phyloP scores from a whole-genome alignment of 1,140 invertebrate species.

The Rhyacophila brunnea region DNA sequence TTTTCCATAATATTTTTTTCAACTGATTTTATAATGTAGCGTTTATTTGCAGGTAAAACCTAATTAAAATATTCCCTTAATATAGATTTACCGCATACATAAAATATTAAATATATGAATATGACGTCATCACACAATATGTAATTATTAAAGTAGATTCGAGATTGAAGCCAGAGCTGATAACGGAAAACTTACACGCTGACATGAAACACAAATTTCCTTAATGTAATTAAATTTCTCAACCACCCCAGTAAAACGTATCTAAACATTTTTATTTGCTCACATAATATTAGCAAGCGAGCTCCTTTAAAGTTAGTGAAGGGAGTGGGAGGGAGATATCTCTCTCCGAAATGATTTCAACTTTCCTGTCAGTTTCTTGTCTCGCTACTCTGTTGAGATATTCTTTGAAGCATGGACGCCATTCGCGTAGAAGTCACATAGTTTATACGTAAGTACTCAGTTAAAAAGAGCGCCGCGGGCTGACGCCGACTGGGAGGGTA shows the following conservation, averaged over 20 bases:
- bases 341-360: conserved; percentile 4
- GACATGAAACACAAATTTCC: too few relatives aligned
- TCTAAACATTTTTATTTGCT: conserved; percentile 23
- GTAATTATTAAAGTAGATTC: too few relatives aligned
- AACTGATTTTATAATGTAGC: too few relatives aligned
- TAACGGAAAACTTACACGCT: too few relatives aligned
- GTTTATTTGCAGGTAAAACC: too few relatives aligned
- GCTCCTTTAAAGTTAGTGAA: background rate
- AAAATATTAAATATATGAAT: too few relatives aligned
- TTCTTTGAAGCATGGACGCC: conserved; percentile 1
- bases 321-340: background rate
- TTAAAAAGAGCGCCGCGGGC: background rate
- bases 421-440: conserved; percentile 5
- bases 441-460: conserved; percentile 10
- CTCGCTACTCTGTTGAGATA: conserved; percentile 10
- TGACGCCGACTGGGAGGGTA: background rate
- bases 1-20: too few relatives aligned
- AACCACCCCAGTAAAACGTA: conserved; percentile 2
- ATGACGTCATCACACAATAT: too few relatives aligned
- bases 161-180: too few relatives aligned
- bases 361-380: conserved; percentile 7
- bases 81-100: too few relatives aligned
- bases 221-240: conserved; percentile 19
- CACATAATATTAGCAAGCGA: conserved; percentile 11
- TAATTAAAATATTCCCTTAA: too few relatives aligned